Percentiles rank a stretch among this genome's conserved stretches.
Evolutionary conservation across 2,113 vertebrate genomes (phyloP).

Genomic region (Clarias macrocephalus): DNA sequence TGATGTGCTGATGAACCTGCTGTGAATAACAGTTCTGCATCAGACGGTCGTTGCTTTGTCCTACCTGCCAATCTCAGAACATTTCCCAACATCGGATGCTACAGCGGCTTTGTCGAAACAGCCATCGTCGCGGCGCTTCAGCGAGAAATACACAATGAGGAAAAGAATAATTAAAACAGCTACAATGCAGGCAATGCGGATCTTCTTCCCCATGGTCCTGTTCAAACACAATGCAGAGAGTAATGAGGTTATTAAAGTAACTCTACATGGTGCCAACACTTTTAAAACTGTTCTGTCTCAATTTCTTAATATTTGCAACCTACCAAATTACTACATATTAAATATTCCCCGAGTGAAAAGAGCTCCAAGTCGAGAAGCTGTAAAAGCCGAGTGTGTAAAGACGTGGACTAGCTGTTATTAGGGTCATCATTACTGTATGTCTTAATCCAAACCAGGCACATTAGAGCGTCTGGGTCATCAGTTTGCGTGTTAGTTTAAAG

Average conservation of each 20-base stretch:
- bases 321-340: neutral
- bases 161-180: conserved; percentile 73
- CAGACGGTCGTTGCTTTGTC: neutral
- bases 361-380: neutral
- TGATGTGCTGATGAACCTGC: neutral
- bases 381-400: neutral
- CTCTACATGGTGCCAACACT: neutral
- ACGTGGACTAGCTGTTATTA: neutral
- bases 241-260: neutral
- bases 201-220: conserved; percentile 83
- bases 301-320: neutral
- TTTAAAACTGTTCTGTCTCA: neutral
- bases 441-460: neutral
- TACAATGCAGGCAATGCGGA: conserved; percentile 68
- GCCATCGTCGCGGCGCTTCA: conserved; percentile 63
- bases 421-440: neutral
- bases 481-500: neutral
- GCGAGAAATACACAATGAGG: conserved; percentile 72
- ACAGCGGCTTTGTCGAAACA: conserved; percentile 82
- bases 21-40: neutral
- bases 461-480: neutral
- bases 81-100: conserved; percentile 84
- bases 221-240: conserved; percentile 32
- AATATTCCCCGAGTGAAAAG: neutral
- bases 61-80: conserved; percentile 89